phyloP scores from a whole-genome alignment of 1,140 invertebrate species.

The Zaprionus ornatus region DNA sequence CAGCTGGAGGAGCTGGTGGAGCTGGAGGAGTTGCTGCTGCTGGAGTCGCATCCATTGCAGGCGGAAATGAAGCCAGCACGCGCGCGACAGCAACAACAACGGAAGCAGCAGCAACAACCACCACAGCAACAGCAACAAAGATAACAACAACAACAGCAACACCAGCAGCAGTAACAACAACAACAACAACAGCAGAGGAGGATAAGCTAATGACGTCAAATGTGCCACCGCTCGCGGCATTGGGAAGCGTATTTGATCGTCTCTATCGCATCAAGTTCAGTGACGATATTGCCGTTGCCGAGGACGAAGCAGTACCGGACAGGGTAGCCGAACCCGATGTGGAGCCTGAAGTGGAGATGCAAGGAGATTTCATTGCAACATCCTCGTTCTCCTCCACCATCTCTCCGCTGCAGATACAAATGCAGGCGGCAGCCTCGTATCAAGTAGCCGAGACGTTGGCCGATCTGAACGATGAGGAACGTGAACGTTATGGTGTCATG shows the following conservation, averaged over 20 bases:
- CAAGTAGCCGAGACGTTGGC: slow-evolving; percentile 71
- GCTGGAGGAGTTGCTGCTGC: background rate
- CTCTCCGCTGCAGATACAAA: slow-evolving; percentile 62
- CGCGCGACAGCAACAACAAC: slow-evolving; percentile 57
- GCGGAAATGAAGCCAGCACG: background rate
- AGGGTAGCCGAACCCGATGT: background rate
- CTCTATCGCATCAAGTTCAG: slow-evolving; percentile 63
- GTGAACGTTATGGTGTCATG: slow-evolving; percentile 55
- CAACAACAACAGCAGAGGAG: slow-evolving; percentile 2
- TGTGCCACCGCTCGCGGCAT: slow-evolving; percentile 26
- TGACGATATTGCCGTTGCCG: slow-evolving; percentile 10
- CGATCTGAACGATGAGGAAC: slow-evolving; percentile 69
- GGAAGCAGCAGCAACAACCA: slow-evolving; percentile 26
- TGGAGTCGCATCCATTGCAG: slow-evolving; percentile 1
- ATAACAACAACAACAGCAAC: background rate
- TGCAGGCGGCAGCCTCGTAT: slow-evolving; percentile 71
- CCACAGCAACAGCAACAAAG: slow-evolving; percentile 13
- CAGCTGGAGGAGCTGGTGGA: background rate
- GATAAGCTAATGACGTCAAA: slow-evolving; percentile 56
- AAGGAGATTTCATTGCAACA: background rate
- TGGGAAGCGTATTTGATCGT: slow-evolving; percentile 56
- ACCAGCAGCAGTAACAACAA: slow-evolving; percentile 20
- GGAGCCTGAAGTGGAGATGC: background rate
- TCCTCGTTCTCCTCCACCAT: background rate
- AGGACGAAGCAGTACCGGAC: background rate